Percentiles rank a stretch among this genome's conserved stretches.
These are phyloP conservation scores for Oplegnathus fasciatus DNA, from an alignment of 2,113 vertebrate genomes.

Conservation along the genomic window DNA sequence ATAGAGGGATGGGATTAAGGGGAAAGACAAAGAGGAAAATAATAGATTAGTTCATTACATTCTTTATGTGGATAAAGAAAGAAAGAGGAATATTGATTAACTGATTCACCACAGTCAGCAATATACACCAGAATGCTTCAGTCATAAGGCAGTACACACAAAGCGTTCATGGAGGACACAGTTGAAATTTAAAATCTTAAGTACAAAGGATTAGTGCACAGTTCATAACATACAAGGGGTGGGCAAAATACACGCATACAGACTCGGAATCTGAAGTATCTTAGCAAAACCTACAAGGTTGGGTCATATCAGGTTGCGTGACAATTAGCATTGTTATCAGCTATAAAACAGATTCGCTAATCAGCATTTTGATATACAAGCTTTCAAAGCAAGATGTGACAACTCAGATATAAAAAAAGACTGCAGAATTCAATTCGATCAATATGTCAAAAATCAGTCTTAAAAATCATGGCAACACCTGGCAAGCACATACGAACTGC, in stretches of 20 bases:
- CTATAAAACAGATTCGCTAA: conserved; percentile 8
- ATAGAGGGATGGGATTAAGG: conserved; percentile 12
- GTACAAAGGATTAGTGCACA: not conserved
- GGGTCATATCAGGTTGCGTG: not conserved
- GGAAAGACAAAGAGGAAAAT: conserved; percentile 34
- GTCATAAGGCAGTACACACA: not conserved
- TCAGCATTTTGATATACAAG: not conserved
- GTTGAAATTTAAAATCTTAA: conserved; percentile 5
- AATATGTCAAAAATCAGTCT: not conserved
- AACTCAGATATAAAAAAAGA: not conserved
- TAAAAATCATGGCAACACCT: not conserved
- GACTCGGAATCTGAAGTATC: not conserved
- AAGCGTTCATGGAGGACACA: conserved; percentile 1
- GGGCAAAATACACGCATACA: not conserved
- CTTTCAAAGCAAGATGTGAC: conserved; percentile 1
- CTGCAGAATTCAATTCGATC: not conserved
- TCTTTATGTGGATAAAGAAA: conserved; percentile 31
- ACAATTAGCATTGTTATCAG: conserved; percentile 11
- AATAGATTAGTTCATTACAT: conserved; percentile 39
- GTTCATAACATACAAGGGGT: not conserved
- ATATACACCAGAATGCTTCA: conserved; percentile 18
- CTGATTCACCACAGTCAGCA: conserved; percentile 24
- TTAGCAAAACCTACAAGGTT: not conserved
- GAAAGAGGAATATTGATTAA: conserved; percentile 31
- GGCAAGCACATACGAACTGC: not conserved